These are phyloP conservation scores for Pachyuromys duprasi DNA, from an alignment of 2,797 vertebrate species.

Conservation along the genomic window DNA sequence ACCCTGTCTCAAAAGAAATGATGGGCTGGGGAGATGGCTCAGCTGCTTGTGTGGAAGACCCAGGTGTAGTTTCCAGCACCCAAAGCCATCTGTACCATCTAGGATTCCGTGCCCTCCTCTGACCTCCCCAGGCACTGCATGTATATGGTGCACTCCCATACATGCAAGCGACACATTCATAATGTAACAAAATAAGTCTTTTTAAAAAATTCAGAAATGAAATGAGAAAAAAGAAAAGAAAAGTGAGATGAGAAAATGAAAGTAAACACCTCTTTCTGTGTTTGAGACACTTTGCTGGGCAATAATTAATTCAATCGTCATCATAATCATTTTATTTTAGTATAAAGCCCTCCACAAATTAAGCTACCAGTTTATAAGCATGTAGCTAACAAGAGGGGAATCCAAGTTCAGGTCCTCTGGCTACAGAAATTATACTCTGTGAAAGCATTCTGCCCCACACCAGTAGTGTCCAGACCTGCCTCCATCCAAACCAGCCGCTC, in stretches of 20 bases:
- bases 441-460: neutral
- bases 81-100: neutral
- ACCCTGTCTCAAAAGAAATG: neutral
- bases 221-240: neutral
- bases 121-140: neutral
- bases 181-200: neutral
- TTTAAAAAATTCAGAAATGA: neutral
- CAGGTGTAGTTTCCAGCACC: neutral
- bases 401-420: neutral
- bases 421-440: neutral
- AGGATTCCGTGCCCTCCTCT: neutral
- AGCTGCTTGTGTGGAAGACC: neutral
- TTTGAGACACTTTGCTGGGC: slow-evolving; percentile 18
- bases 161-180: neutral
- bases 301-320: slow-evolving; percentile 23
- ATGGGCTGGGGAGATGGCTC: neutral
- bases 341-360: neutral
- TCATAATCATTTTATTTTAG: neutral
- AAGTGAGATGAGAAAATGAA: neutral
- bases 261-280: neutral
- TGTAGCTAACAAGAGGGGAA: neutral
- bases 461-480: neutral
- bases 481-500: neutral
- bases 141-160: no score
- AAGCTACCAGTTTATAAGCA: neutral